Conservation (phyloP, 2,888 invertebrate species). For the Listrodromus nycthemerus region DNA sequence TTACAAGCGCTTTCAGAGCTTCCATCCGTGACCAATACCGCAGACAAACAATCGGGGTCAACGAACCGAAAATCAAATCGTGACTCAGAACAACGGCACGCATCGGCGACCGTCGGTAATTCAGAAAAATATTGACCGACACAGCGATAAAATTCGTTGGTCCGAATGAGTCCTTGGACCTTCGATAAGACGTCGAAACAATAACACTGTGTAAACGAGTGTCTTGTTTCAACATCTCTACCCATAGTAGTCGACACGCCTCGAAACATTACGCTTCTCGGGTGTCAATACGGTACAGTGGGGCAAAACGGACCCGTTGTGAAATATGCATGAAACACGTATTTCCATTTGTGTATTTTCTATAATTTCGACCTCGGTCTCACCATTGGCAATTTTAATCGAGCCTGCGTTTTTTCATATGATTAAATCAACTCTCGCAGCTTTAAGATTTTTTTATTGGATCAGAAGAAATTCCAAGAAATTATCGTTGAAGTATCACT, state of each 20-base stretch:
- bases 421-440: too few relatives aligned
- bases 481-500: not conserved
- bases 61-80: not conserved
- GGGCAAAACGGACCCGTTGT: not conserved
- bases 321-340: not conserved
- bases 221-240: not conserved
- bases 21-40: not conserved
- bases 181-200: not conserved
- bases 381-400: too few relatives aligned
- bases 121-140: slow-evolving; percentile 6
- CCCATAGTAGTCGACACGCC: not conserved
- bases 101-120: slow-evolving; percentile 3
- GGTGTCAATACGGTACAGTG: not conserved
- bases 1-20: not conserved
- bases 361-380: too few relatives aligned
- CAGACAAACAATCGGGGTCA: not conserved
- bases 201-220: not conserved
- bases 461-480: too few relatives aligned
- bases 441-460: too few relatives aligned
- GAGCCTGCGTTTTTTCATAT: too few relatives aligned
- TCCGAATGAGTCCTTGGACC: not conserved
- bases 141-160: not conserved
- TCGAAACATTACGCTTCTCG: not conserved
- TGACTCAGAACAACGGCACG: not conserved
- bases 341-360: too few relatives aligned